phyloP scores from a whole-genome alignment of 2,797 vertebrate genomes.

The Gymnothorax reevesii region DNA sequence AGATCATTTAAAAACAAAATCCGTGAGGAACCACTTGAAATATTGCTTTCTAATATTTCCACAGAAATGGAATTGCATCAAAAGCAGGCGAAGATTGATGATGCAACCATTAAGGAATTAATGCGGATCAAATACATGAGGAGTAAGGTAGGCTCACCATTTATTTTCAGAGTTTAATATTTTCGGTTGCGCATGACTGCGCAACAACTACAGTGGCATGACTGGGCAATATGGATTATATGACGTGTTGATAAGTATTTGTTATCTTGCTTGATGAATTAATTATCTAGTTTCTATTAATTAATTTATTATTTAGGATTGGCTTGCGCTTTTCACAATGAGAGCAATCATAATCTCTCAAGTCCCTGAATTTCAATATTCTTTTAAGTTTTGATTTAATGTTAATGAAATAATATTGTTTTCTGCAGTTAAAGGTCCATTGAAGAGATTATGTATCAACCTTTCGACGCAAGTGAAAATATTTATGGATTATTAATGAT shows the following conservation, averaged over 20 bases:
- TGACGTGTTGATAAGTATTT: not conserved
- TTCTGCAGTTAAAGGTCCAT: constrained; percentile 26
- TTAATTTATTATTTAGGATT: no score
- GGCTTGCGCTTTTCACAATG: not conserved
- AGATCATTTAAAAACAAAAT: constrained; percentile 50
- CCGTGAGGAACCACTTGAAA: constrained; percentile 44
- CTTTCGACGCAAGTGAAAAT: no score
- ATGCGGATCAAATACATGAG: constrained; percentile 82
- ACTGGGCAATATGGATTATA: not conserved
- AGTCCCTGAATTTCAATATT: constrained; percentile 21
- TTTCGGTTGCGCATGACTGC: not conserved
- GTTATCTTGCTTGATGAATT: not conserved
- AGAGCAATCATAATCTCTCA: not conserved
- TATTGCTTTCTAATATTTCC: not conserved
- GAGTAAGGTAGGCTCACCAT: constrained; percentile 77
- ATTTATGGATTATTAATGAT: no score
- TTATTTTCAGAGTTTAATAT: not conserved
- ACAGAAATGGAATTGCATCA: constrained; percentile 82
- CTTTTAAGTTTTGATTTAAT: constrained; percentile 47
- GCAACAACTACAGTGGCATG: not conserved
- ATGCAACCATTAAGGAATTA: constrained; percentile 84
- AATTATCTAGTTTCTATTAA: not conserved
- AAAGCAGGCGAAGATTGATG: constrained; percentile 84
- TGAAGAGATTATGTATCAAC: no score
- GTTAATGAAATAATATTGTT: constrained; percentile 63